Conservation (phyloP, 2,797 vertebrate genomes). For the Etheostoma perlongum region DNA sequence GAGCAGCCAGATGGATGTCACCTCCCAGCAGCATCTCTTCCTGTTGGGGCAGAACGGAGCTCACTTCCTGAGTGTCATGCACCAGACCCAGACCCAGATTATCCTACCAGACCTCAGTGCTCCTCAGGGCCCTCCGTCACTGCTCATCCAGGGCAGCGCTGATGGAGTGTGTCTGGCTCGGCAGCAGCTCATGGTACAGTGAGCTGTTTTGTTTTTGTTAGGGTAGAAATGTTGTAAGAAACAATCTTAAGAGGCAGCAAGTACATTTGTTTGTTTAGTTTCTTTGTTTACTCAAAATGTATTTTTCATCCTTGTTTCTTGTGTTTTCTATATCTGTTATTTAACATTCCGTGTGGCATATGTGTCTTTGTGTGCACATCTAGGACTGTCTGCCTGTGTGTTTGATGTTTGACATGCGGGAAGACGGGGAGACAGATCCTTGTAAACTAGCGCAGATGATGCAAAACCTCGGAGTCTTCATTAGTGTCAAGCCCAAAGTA, state of each 20-base stretch:
- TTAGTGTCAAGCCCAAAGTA: slow-evolving; percentile 87
- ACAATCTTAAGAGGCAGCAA: not conserved
- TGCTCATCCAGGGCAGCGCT: slow-evolving; percentile 86
- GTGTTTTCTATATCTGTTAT: slow-evolving; percentile 5
- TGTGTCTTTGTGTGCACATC: slow-evolving; percentile 22
- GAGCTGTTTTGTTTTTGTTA: not conserved
- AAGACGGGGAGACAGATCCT: slow-evolving; percentile 83
- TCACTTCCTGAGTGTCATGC: slow-evolving; percentile 87
- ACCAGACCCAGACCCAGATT: slow-evolving; percentile 89
- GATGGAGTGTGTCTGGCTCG: slow-evolving; percentile 86
- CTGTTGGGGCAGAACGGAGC: slow-evolving; percentile 86
- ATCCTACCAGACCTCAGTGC: slow-evolving; percentile 86
- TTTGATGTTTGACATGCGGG: slow-evolving; percentile 89
- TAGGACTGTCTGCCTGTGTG: slow-evolving; percentile 88
- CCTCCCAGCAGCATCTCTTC: slow-evolving; percentile 88
- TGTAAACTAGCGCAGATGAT: slow-evolving; percentile 85
- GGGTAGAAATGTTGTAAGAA: not conserved
- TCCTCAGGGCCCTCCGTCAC: slow-evolving; percentile 81
- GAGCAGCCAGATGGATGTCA: slow-evolving; percentile 87
- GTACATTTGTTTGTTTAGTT: slow-evolving; percentile 3
- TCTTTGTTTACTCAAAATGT: not conserved
- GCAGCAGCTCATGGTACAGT: slow-evolving; percentile 86
- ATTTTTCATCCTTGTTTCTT: not conserved
- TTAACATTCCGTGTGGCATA: slow-evolving; percentile 19
- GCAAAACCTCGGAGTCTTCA: slow-evolving; percentile 87